phyloP scores from a whole-genome alignment of 2,888 invertebrate species.

The Arenicola marina region DNA sequence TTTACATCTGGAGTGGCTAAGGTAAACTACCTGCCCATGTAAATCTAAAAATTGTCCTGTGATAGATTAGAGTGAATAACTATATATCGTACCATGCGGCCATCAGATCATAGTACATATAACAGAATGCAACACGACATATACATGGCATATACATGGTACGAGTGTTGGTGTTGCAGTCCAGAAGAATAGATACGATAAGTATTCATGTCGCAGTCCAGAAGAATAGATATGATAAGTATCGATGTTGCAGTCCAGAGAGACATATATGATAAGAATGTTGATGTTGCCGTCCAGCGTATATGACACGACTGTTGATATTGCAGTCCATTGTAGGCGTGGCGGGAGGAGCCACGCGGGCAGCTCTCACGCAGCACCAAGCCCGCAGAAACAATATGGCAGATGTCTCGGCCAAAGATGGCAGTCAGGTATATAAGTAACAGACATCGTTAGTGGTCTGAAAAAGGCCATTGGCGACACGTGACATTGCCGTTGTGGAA shows the following conservation, averaged over 20 bases:
- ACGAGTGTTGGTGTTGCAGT: too few species aligned
- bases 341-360: conserved; percentile 82
- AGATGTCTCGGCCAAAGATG: conserved; percentile 86
- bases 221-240: too few species aligned
- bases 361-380: conserved; percentile 86
- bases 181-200: too few species aligned
- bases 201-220: too few species aligned
- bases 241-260: too few species aligned
- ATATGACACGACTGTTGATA: conserved; percentile 37
- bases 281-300: neutral
- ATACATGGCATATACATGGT: too few species aligned
- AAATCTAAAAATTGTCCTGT: neutral
- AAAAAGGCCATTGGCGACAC: too few species aligned
- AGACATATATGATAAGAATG: too few species aligned
- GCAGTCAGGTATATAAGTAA: conserved; percentile 72
- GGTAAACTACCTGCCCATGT: conserved; percentile 46
- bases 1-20: conserved; percentile 63
- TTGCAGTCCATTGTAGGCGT: conserved; percentile 86
- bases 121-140: too few species aligned
- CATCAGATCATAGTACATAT: too few species aligned
- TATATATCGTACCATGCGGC: too few species aligned
- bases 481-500: too few species aligned
- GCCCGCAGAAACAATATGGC: conserved; percentile 87
- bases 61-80: neutral
- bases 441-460: neutral